phyloP scores from a whole-genome alignment of 1,140 invertebrate species.

The Formica exsecta region DNA sequence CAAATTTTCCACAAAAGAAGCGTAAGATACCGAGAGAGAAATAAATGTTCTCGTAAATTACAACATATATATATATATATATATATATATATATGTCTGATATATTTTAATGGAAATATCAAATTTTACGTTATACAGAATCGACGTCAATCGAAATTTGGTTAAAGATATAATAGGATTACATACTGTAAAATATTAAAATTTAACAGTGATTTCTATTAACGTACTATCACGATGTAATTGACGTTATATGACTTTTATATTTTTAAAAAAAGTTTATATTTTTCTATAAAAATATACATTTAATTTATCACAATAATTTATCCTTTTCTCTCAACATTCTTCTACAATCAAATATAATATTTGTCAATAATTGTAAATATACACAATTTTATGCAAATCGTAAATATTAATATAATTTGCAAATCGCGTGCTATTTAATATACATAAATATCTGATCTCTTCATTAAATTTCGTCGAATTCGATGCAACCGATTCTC shows the following conservation, averaged over 20 bases:
- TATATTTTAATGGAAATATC: slow-evolving; percentile 13
- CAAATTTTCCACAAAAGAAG: not conserved
- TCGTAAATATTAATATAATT: not conserved
- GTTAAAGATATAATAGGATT: not conserved
- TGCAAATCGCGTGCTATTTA: not conserved
- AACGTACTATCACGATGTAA: not conserved
- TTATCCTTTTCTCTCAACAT: not conserved
- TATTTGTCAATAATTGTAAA: not conserved
- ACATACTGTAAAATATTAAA: not conserved
- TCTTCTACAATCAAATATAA: not conserved
- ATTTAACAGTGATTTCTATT: not conserved
- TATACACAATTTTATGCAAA: not conserved
- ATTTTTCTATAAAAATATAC: not conserved
- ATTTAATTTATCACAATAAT: not conserved
- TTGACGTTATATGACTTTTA: not conserved
- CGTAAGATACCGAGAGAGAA: not conserved
- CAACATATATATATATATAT: too few species aligned
- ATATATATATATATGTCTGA: not conserved
- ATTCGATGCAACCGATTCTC: slow-evolving; percentile 12
- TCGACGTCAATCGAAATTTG: not conserved
- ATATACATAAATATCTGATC: not conserved
- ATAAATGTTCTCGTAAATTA: slow-evolving; percentile 5
- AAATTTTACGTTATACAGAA: not conserved
- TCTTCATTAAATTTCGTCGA: not conserved
- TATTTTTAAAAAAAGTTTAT: not conserved